Conservation (phyloP, 2,888 invertebrate genomes). For the Idaea dimidiata region DNA sequence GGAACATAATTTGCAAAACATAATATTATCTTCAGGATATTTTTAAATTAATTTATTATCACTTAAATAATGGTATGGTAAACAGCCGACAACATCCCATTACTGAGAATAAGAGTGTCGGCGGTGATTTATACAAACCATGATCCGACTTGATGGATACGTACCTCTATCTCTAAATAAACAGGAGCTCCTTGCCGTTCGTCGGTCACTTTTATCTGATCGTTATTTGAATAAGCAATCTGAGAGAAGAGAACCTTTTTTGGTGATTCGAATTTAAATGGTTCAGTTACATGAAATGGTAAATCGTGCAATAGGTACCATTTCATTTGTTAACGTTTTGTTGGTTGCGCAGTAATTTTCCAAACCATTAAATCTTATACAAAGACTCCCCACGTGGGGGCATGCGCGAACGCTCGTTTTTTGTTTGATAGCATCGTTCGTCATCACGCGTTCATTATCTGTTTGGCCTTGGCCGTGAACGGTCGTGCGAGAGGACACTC, state of each 20-base stretch:
- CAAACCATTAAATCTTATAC: conserved; percentile 67
- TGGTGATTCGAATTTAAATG: not conserved
- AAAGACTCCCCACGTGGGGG: conserved; percentile 71
- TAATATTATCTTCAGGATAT: not conserved
- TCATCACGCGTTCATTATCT: conserved; percentile 72
- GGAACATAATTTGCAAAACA: not conserved
- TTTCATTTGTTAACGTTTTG: conserved; percentile 46
- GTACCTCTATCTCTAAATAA: conserved; percentile 47
- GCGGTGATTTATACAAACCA: conserved; percentile 45
- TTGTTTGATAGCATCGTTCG: conserved; percentile 65
- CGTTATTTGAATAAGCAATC: conserved; percentile 37
- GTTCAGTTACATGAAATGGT: conserved; percentile 2
- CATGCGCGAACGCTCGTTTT: conserved; percentile 55
- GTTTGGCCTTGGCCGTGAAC: conserved; percentile 79
- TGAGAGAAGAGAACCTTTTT: conserved; percentile 12
- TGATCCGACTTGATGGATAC: conserved; percentile 38
- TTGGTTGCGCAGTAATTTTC: conserved; percentile 63
- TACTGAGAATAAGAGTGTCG: conserved; percentile 41
- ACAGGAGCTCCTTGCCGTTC: conserved; percentile 35
- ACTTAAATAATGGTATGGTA: conserved; percentile 1
- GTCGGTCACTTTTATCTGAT: conserved; percentile 39
- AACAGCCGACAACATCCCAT: conserved; percentile 38
- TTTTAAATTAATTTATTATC: too few relatives aligned
- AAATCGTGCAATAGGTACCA: conserved; percentile 25
- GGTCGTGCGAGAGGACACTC: conserved; percentile 62